Evolutionary conservation across 2,113 vertebrate species (phyloP), one percentile per base, ranked within the genome.

Genomic region (Laticauda laticaudata): DNA sequence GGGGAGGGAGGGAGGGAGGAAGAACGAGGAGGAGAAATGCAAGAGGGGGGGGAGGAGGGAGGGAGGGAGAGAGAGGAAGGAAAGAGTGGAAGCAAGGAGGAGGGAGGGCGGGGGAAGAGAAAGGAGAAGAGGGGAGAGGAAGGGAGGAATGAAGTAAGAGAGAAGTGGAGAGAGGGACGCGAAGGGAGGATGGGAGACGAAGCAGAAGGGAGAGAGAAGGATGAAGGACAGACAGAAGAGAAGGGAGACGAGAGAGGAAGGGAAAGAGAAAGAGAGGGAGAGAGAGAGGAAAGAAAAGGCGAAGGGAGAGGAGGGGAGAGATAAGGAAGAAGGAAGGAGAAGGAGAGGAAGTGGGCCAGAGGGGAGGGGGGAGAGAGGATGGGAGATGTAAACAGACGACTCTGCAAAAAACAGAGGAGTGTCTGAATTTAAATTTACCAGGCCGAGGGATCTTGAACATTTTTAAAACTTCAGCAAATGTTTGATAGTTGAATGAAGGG

Each of bases 101-200:
- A 18, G 54, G 3, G 54, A 55, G 15, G n/a, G n/a, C 1, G 18
- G 4, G 55, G 0, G 4, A 55, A 15, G 4, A 1, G 1, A 15
- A 20, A 4, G 53, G 0, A 54, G 54, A 18, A 3, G 4, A 5
- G 4, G 55, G 20, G 55, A 20, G 1, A 5, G 18, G 1, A 0
- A 20, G 1, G 3, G 3, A 18, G 4, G 0, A 4, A 20, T 4
- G 54, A 3, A 54, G 54, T n/a, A 4, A 3, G 4, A 5, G 4
- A 5, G 15, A 5, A 4, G 0, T 48, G 48, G 54, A 55, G 14
- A 1, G 4, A 5, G 4, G 1, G 56, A 4, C 0, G 1, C 15
- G 4, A 20, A 56, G 55, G 14, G 54, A 56, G 54, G 14, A n/a
- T n/a, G n/a, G n/a, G 34, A 39, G 34, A 39, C 1, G 34, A 39